Conservation (phyloP, 2,113 vertebrate species). For the Microtus montanus region DNA sequence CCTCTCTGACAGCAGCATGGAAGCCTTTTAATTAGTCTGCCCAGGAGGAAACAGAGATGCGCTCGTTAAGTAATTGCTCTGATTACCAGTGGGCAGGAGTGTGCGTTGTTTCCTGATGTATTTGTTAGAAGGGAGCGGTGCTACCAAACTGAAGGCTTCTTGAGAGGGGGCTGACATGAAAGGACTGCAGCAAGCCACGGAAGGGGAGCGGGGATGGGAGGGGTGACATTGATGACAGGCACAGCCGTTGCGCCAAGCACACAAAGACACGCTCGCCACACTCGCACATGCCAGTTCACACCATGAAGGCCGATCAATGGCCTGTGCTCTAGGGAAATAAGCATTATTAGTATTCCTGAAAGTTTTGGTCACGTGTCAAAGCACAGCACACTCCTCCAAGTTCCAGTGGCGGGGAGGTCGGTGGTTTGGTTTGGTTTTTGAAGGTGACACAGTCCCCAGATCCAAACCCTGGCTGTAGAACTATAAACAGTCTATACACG, state of each 20-base stretch:
- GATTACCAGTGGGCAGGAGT: slow-evolving; percentile 60
- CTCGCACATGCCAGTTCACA: slow-evolving; percentile 8
- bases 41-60: slow-evolving; percentile 64
- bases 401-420: neutral
- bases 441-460: neutral
- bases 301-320: slow-evolving; percentile 9
- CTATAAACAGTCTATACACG: neutral
- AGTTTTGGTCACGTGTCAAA: slow-evolving; percentile 28
- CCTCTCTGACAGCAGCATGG: slow-evolving; percentile 71
- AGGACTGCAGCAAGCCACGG: slow-evolving; percentile 37
- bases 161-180: slow-evolving; percentile 62
- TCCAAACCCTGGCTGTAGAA: neutral
- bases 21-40: slow-evolving; percentile 76
- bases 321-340: neutral
- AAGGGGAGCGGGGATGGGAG: neutral
- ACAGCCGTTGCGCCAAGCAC: neutral
- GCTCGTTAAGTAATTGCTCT: slow-evolving; percentile 69
- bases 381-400: neutral
- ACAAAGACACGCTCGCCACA: neutral
- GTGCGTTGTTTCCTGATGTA: slow-evolving; percentile 59
- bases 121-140: slow-evolving; percentile 10
- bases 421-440: neutral
- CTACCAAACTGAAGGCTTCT: slow-evolving; percentile 54
- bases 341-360: slow-evolving; percentile 39
- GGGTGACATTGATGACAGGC: neutral